Conservation (phyloP, 1,140 invertebrate genomes). For the Aphidius ervi region DNA sequence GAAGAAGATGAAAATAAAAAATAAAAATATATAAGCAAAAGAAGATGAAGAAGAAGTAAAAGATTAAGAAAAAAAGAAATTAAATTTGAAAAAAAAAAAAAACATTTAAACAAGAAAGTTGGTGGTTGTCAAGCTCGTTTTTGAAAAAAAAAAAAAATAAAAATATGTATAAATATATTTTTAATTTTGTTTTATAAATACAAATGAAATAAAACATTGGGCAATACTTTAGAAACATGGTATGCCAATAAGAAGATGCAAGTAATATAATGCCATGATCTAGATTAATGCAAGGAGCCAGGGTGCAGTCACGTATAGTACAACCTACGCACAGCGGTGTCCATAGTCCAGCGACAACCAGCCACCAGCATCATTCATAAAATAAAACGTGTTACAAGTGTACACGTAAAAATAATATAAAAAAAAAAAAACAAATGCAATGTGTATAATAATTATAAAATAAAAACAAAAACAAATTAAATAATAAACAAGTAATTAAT, state of each 20-base stretch:
- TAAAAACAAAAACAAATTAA: background rate
- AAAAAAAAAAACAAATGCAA: background rate
- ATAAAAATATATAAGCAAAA: background rate
- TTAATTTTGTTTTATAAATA: background rate
- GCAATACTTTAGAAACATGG: constrained; percentile 13
- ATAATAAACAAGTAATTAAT: background rate
- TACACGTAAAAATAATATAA: constrained; percentile 7
- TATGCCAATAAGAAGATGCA: constrained; percentile 33
- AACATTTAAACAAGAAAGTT: too few species aligned
- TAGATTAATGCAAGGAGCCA: constrained; percentile 43
- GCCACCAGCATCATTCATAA: constrained; percentile 32
- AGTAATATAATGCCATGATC: constrained; percentile 42
- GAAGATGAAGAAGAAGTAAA: too few species aligned
- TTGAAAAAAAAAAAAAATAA: too few species aligned
- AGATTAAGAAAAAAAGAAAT: too few species aligned
- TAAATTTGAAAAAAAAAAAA: too few species aligned
- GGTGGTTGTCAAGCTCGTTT: too few species aligned
- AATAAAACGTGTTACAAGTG: constrained; percentile 28
- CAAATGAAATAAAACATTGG: constrained; percentile 16
- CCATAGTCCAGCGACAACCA: constrained; percentile 25
- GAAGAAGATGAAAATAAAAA: background rate
- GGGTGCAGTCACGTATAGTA: constrained; percentile 32
- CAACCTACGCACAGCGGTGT: constrained; percentile 38
- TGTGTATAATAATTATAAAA: too few species aligned
- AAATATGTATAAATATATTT: background rate